A percentile compares a stretch with the other conserved stretches of the same genome.
Conservation (phyloP, 30 jellyfish, hydroid and myxozoan species). For the Turritopsis dohrnii region DNA sequence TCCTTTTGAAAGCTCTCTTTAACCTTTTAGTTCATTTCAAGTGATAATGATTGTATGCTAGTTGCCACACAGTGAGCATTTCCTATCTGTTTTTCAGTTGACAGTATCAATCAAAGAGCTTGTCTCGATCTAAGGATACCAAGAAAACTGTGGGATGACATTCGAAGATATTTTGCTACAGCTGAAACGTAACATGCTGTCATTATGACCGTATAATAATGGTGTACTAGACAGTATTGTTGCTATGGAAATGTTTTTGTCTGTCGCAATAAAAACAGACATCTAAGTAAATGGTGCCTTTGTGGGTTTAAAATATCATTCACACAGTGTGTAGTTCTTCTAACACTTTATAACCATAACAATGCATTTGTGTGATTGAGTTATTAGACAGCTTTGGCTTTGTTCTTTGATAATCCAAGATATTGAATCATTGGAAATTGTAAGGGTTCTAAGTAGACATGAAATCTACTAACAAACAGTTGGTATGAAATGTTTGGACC, state of each 20-base stretch:
- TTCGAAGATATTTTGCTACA: slow-evolving; percentile 37
- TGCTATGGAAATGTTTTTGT: not conserved
- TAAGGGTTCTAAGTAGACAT: no score
- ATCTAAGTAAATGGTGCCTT: no score
- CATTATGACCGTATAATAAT: not conserved
- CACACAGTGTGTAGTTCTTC: no score
- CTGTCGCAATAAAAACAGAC: not conserved
- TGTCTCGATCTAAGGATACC: slow-evolving; percentile 60
- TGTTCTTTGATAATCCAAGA: no score
- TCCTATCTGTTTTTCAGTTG: slow-evolving; percentile 29
- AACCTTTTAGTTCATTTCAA: not conserved
- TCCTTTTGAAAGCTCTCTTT: not conserved
- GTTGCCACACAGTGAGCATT: not conserved
- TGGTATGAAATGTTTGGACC: no score
- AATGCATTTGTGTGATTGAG: no score
- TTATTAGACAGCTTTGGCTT: no score
- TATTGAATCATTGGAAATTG: no score
- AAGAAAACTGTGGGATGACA: slow-evolving; percentile 50
- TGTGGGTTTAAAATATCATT: no score
- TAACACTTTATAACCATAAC: no score
- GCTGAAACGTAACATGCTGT: not conserved
- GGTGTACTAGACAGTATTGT: not conserved
- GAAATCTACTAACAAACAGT: no score
- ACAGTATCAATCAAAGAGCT: slow-evolving; percentile 34
- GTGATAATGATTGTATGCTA: not conserved